These are phyloP conservation scores for Sciaenops ocellatus DNA, from an alignment of 2,797 vertebrate species.

Conservation along the genomic window DNA sequence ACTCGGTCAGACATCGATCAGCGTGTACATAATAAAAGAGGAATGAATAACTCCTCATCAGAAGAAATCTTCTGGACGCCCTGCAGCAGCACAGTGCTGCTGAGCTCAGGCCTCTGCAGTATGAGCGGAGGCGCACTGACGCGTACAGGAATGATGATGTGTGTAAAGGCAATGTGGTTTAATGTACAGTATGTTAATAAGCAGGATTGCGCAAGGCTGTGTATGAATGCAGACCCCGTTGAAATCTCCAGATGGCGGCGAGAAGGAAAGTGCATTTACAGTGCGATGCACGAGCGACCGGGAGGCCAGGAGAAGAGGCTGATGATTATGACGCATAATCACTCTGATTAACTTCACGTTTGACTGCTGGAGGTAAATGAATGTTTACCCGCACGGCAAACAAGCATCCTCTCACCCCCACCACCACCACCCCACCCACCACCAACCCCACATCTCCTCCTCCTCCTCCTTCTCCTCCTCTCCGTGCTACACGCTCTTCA, in stretches of 20 bases:
- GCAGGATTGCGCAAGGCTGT: conserved; percentile 22
- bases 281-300: conserved; percentile 45
- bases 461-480: conserved; percentile 20
- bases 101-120: conserved; percentile 72
- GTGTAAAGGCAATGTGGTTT: conserved; percentile 54
- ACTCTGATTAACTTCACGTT: conserved; percentile 85
- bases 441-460: background rate
- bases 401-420: conserved; percentile 54
- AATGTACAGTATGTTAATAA: conserved; percentile 67
- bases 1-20: conserved; percentile 32
- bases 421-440: background rate
- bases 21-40: conserved; percentile 27
- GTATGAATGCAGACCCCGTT: conserved; percentile 42
- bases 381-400: conserved; percentile 83
- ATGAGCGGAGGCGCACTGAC: conserved; percentile 27
- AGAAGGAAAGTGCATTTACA: conserved; percentile 59
- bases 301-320: conserved; percentile 57
- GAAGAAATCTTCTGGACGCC: conserved; percentile 34
- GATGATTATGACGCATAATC: conserved; percentile 80
- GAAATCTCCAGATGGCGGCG: conserved; percentile 77
- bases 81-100: conserved; percentile 60
- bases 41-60: conserved; percentile 38
- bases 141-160: conserved; percentile 67
- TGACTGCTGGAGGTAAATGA: conserved; percentile 83
- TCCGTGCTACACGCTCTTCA: conserved; percentile 18